Base-by-base conservation (phyloP, 2,888 invertebrate genomes). In the Latrodectus elegans region DNA sequence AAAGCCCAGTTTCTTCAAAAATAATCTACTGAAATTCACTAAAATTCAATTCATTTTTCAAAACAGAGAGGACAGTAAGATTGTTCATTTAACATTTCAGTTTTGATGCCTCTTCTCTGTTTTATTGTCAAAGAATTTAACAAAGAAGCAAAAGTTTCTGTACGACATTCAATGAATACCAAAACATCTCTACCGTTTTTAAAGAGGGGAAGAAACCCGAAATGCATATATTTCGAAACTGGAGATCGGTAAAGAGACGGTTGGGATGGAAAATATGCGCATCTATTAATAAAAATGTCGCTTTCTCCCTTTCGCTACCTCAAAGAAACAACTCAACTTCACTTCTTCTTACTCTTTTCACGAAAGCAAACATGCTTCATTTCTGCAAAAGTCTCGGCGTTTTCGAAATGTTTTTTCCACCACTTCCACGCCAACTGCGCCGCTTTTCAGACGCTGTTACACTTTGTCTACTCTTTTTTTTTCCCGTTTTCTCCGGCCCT, bases 241-340 rank as follows among this genome's bases (percentile, higher is more conserved):
- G 26, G 10, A 67, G 67, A 67, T 67, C 17, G 26, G 67, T 67
- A 67, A 67, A 67, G 67, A 67, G 67, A 67, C 67, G 67, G 26
- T 17, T 17, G 26, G 38, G 38, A 38, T 38, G 49, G 77, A 77
- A 84, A 72, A 84, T 84, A 84, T 78, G 84, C 77, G 84, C 84
- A 84, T 84, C 76, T 84, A 84, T 84, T 84, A 84, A 77, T 84
- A 84, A 77, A 84, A 84, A 65, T 38, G 38, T 38, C 38, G 38
- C 38, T 38, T 38, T 38, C 38, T 38, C 38, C 6, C 72, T 53
- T 53, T 73, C 52, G 17, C 49, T 64, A 52, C 64, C 73, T 71
- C 83, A 60, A 83, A 75, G 67, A 75, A 74, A 82, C 68, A 67
- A 52, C 68, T 74, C 68, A 70, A 26, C 67, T n/a, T 51, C 64